Evolutionary conservation across 64 coral and sea anemone genomes (phyloP).

Genomic region (Stichodactyla helianthus): DNA sequence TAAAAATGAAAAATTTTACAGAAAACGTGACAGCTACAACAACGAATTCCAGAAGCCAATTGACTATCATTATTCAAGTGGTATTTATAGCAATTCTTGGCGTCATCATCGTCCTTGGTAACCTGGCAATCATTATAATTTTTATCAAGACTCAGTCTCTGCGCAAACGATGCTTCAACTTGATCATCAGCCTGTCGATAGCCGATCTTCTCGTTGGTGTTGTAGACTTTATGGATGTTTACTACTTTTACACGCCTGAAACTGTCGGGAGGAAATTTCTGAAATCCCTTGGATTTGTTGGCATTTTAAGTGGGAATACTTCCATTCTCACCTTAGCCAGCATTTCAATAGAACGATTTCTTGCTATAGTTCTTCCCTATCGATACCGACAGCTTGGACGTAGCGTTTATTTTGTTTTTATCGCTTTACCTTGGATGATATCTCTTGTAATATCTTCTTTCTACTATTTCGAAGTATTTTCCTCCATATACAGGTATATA

Average conservation of each 20-base stretch:
- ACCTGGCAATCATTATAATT: neutral
- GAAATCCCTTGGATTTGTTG: neutral
- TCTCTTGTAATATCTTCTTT: neutral
- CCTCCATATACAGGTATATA: neutral
- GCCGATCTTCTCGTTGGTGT: neutral
- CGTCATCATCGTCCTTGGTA: neutral
- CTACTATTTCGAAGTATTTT: neutral
- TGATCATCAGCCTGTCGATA: neutral
- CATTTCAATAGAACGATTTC: neutral
- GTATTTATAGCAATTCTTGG: neutral
- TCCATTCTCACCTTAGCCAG: neutral
- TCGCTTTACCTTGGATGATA: neutral
- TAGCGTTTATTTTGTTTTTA: neutral
- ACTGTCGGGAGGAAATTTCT: neutral
- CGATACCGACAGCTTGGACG: neutral
- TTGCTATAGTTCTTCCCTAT: neutral
- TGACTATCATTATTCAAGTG: slow-evolving; percentile 7
- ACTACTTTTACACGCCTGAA: neutral
- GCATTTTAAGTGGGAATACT: neutral
- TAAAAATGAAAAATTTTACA: neutral
- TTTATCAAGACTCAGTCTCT: neutral
- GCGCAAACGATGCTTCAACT: neutral
- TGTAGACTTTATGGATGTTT: neutral
- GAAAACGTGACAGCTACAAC: neutral
- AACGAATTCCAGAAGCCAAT: neutral